Evolutionary conservation across 2,888 invertebrate species (phyloP).

Genomic region (Cepaea hortensis): DNA sequence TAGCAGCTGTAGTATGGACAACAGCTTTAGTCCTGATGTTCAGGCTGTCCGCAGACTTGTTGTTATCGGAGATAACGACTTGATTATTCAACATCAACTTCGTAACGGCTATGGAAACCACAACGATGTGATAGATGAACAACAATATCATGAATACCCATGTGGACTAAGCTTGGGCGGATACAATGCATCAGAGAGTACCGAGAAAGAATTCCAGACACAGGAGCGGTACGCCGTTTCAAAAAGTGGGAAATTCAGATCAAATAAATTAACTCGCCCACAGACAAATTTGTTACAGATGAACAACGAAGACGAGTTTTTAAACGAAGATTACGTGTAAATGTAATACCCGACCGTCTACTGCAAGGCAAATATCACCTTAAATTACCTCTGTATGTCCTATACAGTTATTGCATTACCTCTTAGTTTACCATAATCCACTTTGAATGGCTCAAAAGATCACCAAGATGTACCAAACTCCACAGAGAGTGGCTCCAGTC

Average conservation of each 20-base stretch:
- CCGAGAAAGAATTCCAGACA: background rate
- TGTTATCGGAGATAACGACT: background rate
- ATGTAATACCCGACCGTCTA: background rate
- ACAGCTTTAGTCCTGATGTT: background rate
- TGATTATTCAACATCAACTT: background rate
- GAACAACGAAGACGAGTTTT: background rate
- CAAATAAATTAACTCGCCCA: background rate
- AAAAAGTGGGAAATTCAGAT: background rate
- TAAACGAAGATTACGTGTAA: conserved; percentile 6
- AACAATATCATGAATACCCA: background rate
- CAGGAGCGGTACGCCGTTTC: background rate
- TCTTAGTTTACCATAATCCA: no score
- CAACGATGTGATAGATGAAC: no score
- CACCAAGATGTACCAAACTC: no score
- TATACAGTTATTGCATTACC: no score
- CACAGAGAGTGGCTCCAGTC: no score
- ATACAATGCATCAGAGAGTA: background rate
- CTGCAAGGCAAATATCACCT: no score
- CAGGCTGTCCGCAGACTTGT: background rate
- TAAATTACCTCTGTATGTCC: no score
- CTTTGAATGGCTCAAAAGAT: no score
- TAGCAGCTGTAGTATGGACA: background rate
- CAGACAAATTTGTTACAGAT: background rate
- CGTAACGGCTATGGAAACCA: no score
- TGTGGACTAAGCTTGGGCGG: background rate